Percentiles rank a stretch among this genome's conserved stretches.
These are phyloP conservation scores for Amblyjoppa proteus DNA, from an alignment of 2,888 invertebrate genomes.

Conservation along the genomic window DNA sequence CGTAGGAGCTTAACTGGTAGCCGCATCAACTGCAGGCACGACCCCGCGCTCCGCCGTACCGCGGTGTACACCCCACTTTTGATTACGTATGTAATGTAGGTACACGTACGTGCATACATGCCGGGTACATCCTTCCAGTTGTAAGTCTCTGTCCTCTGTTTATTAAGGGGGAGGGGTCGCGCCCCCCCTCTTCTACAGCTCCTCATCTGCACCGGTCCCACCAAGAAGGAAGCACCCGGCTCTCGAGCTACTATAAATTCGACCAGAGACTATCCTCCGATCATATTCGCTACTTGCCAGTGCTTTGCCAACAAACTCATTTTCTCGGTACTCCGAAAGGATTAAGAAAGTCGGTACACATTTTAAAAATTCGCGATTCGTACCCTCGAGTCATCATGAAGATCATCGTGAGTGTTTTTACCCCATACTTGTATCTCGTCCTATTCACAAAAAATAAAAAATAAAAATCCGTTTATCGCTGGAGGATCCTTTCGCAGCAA, in stretches of 20 bases:
- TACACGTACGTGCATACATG: slow-evolving; percentile 31
- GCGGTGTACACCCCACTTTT: slow-evolving; percentile 68
- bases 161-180: slow-evolving; percentile 53
- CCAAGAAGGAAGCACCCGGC: slow-evolving; percentile 68
- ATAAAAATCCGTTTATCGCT: neutral
- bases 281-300: slow-evolving; percentile 65
- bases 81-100: slow-evolving; percentile 52
- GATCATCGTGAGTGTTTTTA: slow-evolving; percentile 76
- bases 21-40: slow-evolving; percentile 20
- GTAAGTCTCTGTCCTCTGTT: slow-evolving; percentile 52
- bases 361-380: neutral
- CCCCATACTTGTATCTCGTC: slow-evolving; percentile 6
- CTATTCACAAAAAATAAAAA: neutral
- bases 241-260: slow-evolving; percentile 72
- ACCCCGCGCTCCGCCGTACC: slow-evolving; percentile 54
- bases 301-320: slow-evolving; percentile 43
- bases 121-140: slow-evolving; percentile 51
- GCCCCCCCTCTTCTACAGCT: slow-evolving; percentile 57
- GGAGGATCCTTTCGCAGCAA: slow-evolving; percentile 2
- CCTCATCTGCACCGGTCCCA: slow-evolving; percentile 53
- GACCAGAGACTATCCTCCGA: slow-evolving; percentile 66
- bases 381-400: slow-evolving; percentile 73
- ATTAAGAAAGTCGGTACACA: neutral
- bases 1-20: slow-evolving; percentile 6
- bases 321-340: neutral